A percentile compares a stretch with the other conserved stretches of the same genome.
Conservation (phyloP, 2,113 vertebrate species). For the Helogale parvula region DNA sequence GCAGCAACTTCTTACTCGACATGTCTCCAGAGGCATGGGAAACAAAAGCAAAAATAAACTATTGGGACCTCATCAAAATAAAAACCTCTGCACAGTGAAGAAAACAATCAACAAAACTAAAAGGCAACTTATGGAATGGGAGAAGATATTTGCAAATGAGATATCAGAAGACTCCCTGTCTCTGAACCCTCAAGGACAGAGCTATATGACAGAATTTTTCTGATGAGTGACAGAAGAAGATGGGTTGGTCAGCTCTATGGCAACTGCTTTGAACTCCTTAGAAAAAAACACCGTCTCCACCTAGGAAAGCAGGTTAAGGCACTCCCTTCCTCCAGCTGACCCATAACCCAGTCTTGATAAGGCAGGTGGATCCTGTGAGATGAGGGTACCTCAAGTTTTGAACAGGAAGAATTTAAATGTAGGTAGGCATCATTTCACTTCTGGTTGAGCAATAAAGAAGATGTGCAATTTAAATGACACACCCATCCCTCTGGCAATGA, state of each 20-base stretch:
- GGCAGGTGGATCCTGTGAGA: not conserved
- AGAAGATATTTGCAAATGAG: no score
- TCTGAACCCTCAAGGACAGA: not conserved
- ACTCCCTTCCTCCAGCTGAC: not conserved
- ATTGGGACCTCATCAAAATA: no score
- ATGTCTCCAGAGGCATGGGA: no score
- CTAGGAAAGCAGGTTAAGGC: not conserved
- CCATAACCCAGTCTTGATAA: not conserved
- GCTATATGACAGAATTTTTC: not conserved
- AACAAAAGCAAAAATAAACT: no score
- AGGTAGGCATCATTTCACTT: slow-evolving; percentile 46
- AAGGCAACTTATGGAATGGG: no score
- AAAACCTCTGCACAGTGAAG: no score
- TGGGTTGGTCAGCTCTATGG: not conserved
- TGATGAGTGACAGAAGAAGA: not conserved
- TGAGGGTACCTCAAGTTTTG: slow-evolving; percentile 11
- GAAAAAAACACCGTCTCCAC: not conserved
- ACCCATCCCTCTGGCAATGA: slow-evolving; percentile 13
- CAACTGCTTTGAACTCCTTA: slow-evolving; percentile 27
- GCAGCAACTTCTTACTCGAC: no score
- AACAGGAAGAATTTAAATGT: slow-evolving; percentile 52
- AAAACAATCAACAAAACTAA: no score
- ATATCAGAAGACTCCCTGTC: not conserved
- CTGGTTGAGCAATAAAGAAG: slow-evolving; percentile 58
- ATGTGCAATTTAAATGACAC: slow-evolving; percentile 50